Conservation (phyloP, 2,888 invertebrate species). For the Harmothoe impar region DNA sequence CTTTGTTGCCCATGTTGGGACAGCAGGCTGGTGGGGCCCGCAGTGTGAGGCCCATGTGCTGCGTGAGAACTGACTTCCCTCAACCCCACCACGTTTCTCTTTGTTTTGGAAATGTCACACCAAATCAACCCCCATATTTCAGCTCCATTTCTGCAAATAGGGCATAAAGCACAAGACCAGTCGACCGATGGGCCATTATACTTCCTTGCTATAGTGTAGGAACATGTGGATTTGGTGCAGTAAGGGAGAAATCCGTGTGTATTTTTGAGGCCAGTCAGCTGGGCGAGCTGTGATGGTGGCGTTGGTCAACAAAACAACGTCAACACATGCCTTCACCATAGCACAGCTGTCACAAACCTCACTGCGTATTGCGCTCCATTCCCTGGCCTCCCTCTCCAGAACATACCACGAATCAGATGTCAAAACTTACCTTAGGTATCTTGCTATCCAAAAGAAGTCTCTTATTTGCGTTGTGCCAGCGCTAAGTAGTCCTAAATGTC, state of each 20-base stretch:
- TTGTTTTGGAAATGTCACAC: conserved; percentile 59
- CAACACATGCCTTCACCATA: conserved; percentile 30
- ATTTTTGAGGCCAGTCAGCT: conserved; percentile 28
- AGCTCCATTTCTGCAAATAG: not conserved
- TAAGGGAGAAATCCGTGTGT: conserved; percentile 8
- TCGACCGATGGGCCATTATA: not conserved
- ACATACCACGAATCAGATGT: conserved; percentile 2
- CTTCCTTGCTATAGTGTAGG: not conserved
- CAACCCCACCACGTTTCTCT: conserved; percentile 39
- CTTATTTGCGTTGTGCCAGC: not conserved
- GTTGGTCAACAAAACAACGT: conserved; percentile 25
- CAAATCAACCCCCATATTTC: not conserved
- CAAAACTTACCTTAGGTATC: conserved; percentile 34
- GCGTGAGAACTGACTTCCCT: no score
- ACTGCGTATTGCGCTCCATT: not conserved
- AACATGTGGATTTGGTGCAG: not conserved
- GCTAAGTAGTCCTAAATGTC: conserved; percentile 2
- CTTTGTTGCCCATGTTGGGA: not conserved
- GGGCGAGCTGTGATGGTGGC: conserved; percentile 7
- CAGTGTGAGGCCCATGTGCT: not conserved
- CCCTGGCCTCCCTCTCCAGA: not conserved
- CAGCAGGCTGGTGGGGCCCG: no score
- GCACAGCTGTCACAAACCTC: conserved; percentile 48
- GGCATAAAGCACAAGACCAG: not conserved
- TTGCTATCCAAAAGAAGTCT: not conserved